Conservation (phyloP, 2,113 vertebrate genomes). For the Dinomys branickii region DNA sequence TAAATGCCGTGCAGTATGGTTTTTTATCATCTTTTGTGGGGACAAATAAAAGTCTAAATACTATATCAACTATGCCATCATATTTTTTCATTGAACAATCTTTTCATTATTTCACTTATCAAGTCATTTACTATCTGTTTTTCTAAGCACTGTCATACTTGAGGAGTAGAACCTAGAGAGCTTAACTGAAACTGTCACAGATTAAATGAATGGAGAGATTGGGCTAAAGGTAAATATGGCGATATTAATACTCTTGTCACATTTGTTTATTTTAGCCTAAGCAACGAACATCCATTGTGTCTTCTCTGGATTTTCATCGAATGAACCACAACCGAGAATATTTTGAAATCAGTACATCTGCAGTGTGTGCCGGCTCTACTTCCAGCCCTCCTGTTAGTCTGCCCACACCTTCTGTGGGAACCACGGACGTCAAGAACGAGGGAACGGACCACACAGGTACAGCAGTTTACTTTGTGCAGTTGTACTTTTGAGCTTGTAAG, state of each 20-base stretch:
- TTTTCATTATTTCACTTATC: conserved; percentile 14
- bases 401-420: conserved; percentile 88
- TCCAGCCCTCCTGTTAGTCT: conserved; percentile 93
- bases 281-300: conserved; percentile 96
- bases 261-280: conserved; percentile 90
- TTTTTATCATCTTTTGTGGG: conserved; percentile 47
- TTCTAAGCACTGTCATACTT: background rate
- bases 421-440: conserved; percentile 89
- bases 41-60: conserved; percentile 38
- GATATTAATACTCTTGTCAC: conserved; percentile 31
- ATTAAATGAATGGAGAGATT: background rate
- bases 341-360: conserved; percentile 94
- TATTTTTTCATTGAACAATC: conserved; percentile 11
- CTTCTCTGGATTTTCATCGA: conserved; percentile 94
- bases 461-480: background rate
- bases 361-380: conserved; percentile 93
- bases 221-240: background rate
- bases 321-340: conserved; percentile 95
- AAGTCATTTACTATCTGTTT: conserved; percentile 25
- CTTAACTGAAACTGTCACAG: background rate
- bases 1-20: conserved; percentile 10
- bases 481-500: background rate
- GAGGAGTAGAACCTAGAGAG: background rate
- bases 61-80: conserved; percentile 14
- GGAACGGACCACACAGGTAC: conserved; percentile 89